These are phyloP conservation scores for Panurus biarmicus DNA, from an alignment of 2,113 vertebrate species.

Conservation along the genomic window DNA sequence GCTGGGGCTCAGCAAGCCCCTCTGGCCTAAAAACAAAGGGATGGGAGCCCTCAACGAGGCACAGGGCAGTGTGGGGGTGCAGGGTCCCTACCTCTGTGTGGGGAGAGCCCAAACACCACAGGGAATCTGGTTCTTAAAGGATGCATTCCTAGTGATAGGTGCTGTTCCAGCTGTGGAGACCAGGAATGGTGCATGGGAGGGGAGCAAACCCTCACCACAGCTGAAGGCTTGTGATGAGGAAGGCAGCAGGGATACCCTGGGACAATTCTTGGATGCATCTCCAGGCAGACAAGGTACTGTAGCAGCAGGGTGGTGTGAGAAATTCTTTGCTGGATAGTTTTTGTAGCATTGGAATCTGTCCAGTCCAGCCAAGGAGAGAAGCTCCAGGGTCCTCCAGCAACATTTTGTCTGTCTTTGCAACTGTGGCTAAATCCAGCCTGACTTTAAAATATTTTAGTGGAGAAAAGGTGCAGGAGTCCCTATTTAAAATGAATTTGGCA, in stretches of 20 bases:
- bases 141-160: rapidly evolving
- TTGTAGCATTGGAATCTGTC: not conserved
- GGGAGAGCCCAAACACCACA: not conserved
- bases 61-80: not conserved
- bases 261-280: not conserved
- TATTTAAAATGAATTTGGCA: not conserved
- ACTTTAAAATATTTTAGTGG: not conserved
- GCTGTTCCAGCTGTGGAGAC: not conserved
- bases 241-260: not conserved
- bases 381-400: not conserved
- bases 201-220: not conserved
- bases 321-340: not conserved
- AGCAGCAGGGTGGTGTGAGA: not conserved
- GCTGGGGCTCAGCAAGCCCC: not conserved
- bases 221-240: not conserved
- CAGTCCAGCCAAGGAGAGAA: not conserved
- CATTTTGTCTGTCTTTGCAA: not conserved
- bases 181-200: not conserved
- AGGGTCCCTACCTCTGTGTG: not conserved
- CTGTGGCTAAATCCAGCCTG: not conserved
- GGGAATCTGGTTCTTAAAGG: not conserved
- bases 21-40: not conserved
- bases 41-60: not conserved
- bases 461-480: not conserved
- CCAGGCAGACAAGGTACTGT: not conserved